Evolutionary conservation across 2,888 invertebrate genomes (phyloP).

Genomic region (Parnassius apollo): DNA sequence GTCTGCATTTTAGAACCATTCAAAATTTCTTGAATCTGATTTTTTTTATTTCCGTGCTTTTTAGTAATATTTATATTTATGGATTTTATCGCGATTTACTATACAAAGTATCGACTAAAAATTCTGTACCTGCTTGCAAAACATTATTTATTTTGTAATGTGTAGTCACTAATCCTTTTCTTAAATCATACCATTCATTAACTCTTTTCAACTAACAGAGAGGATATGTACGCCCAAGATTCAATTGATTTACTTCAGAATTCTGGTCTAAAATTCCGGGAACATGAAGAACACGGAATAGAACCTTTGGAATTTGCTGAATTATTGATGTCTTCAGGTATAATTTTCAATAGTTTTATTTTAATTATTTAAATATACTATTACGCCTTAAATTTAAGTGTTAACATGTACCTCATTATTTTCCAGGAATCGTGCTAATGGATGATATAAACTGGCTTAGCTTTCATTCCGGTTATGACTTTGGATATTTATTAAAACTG

Average conservation of each 20-base stretch:
- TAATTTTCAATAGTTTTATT: constrained; percentile 6
- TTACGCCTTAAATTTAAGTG: neutral
- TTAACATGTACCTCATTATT: constrained; percentile 3
- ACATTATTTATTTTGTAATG: too few relatives aligned
- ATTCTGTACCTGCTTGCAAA: too few relatives aligned
- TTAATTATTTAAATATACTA: neutral
- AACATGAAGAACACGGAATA: constrained; percentile 97
- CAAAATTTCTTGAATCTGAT: too few relatives aligned
- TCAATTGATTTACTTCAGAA: constrained; percentile 96
- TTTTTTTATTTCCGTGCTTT: too few relatives aligned
- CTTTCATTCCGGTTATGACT: constrained; percentile 98
- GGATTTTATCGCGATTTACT: too few relatives aligned
- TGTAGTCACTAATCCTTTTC: too few relatives aligned
- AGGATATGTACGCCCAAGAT: constrained; percentile 98
- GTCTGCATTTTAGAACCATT: too few relatives aligned
- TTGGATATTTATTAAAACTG: constrained; percentile 95
- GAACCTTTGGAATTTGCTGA: constrained; percentile 96
- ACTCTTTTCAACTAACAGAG: constrained; percentile 73
- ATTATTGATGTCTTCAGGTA: constrained; percentile 93
- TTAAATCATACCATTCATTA: constrained; percentile 10
- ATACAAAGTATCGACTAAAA: too few relatives aligned
- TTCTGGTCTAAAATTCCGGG: constrained; percentile 96
- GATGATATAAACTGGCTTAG: constrained; percentile 97
- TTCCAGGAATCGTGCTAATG: constrained; percentile 90
- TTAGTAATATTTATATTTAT: too few relatives aligned